Base-by-base conservation (phyloP, 2,797 vertebrate species). In the Esox masquinongy region DNA sequence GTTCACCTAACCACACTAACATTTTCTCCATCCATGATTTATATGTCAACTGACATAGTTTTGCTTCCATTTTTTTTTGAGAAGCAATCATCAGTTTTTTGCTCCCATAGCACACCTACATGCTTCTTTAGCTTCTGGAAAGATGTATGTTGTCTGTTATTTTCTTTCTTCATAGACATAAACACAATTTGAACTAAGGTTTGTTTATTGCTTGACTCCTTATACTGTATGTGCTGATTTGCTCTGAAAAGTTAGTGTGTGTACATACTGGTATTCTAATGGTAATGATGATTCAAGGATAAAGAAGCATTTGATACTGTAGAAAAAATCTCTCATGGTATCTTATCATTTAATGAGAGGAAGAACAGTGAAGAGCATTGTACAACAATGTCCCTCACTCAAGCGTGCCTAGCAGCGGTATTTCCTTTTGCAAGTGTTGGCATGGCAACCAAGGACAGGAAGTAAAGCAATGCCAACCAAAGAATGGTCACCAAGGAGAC, bases 401-500 rank as follows among this genome's bases (percentile, higher is more conserved):
- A 72, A 77, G 77, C 70, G 76, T 81, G 83, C 67, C 74, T 78
- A 47, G 67, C 59, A 68, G 68, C 77, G 72, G 31, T 77, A 70
- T 79, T 74, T 81, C 75, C 79, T 84, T 75, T 92, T 90, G 91
- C 86, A 59, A 74, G 80, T 82, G 93, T 95, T 96, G 92, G 92
- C 93, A 95, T 96, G 92, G 94, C 86, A 94, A 95, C 93, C 73
- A 80, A 88, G 88, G 86, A 92, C 90, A 91, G 88, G 83, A 92
- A 91, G 81, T 92, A 85, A 84, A 74, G 76, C 79, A 47, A 79
- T 83, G 79, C 81, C 84, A 88, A 72, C 76, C 66, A 73, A 78
- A 82, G 74, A 68, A 64, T 76, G 61, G 80, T 87, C 79, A 29
- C 83, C 80, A 86, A 84, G 81, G 84, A 80, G 77, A 87, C 77